Evolutionary conservation across 2,888 invertebrate genomes (phyloP), one percentile per base, ranked within the genome.

Genomic region (Tetheella fluctuosa): DNA sequence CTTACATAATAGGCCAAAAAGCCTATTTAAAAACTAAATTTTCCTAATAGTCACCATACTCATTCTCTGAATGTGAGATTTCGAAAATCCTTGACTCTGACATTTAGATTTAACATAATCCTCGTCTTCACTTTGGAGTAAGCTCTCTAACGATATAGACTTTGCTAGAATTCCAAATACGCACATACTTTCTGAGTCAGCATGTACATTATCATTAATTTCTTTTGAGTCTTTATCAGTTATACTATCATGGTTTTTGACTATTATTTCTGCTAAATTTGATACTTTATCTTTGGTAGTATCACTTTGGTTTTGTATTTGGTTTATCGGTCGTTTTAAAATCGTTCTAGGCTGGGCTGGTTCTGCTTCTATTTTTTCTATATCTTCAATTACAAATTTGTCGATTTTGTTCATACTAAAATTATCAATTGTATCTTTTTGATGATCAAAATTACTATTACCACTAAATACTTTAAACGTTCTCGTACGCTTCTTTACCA

Each of bases 401-500:
- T 20, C 48, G n/a, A 7, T 2, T 48, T 48, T 48, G 12, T 20
- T 48, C 1, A 8, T 48, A 20, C 2, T 2, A 48, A 0, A 20
- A 48, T 20, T 7, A 48, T 8, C 20, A 10, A 17, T 15, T 17
- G 20, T 7, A 48, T 48, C 48, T 48, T 10, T n/a, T 10, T 48
- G 48, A 48, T 48, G 5, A 17, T 25, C 53, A 54, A 54, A 15
- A 15, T 20, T 23, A 52, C 2, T 3, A 10, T 13, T 30, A 13
- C 25, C 23, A 6, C 15, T 34, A 23, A 20, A 20, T 7, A 34
- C 23, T 17, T 34, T 55, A 37, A 34, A 34, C 12, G 1, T 55
- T 13, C 12, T 37, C 30, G 28, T 30, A 2, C 48, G 17, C 10
- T 48, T 48, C 48, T 48, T 48, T 1, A 48, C 48, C 61, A 79